Conservation (phyloP, 2,797 vertebrate species). For the Falco rusticolus region DNA sequence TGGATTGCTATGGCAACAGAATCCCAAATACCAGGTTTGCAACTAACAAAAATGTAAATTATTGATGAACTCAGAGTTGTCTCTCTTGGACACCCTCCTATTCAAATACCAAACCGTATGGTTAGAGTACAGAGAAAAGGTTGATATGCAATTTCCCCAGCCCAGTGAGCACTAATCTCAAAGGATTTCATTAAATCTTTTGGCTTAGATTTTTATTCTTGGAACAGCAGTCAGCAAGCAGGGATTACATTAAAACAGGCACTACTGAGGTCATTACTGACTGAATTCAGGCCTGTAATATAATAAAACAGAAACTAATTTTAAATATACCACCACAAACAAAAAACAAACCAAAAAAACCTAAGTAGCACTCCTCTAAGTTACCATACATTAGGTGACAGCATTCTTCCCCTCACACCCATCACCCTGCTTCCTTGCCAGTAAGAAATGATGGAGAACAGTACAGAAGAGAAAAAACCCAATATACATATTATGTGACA, state of each 20-base stretch:
- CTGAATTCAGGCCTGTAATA: constrained; percentile 49
- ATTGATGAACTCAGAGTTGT: constrained; percentile 63
- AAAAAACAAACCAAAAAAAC: fast-evolving
- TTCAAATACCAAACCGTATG: constrained; percentile 49
- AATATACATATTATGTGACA: background rate
- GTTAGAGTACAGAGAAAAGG: constrained; percentile 54
- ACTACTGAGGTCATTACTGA: constrained; percentile 68
- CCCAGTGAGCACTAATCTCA: constrained; percentile 69
- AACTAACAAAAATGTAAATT: constrained; percentile 75
- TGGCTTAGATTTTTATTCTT: constrained; percentile 78
- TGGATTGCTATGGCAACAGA: constrained; percentile 71
- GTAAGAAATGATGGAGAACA: background rate
- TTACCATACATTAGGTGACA: background rate
- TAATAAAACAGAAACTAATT: constrained; percentile 46
- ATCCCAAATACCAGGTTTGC: constrained; percentile 62
- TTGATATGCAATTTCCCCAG: constrained; percentile 64
- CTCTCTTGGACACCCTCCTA: constrained; percentile 55
- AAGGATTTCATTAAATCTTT: constrained; percentile 76
- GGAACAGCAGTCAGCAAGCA: constrained; percentile 69
- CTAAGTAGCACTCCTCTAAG: background rate
- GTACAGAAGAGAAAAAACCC: background rate
- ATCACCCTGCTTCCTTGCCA: background rate
- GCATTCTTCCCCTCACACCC: background rate
- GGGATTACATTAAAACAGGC: constrained; percentile 69
- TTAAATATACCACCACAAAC: constrained; percentile 5